phyloP scores from a whole-genome alignment of 2,113 vertebrate species.

The Polypterus bichir region DNA sequence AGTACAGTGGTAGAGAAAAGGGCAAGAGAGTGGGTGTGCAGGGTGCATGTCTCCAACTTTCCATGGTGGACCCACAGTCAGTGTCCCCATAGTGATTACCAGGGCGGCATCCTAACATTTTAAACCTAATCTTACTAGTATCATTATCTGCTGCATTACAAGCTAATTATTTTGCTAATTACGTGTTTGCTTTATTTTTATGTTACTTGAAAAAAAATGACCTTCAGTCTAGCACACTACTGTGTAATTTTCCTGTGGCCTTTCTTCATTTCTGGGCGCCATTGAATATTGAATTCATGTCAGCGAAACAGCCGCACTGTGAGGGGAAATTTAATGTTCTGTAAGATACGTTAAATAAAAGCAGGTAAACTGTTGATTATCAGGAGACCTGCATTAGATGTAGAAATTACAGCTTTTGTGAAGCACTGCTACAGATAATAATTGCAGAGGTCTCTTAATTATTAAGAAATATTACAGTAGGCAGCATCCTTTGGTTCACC shows the following conservation, averaged over 20 bases:
- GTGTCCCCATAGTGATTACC: no score
- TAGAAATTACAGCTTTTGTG: slow-evolving; percentile 4
- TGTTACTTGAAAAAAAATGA: slow-evolving; percentile 28
- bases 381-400: slow-evolving; percentile 2
- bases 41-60: no score
- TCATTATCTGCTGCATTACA: neutral
- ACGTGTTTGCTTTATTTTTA: slow-evolving; percentile 23
- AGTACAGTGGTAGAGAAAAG: no score
- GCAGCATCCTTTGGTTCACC: neutral
- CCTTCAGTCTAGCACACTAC: slow-evolving; percentile 24
- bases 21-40: no score
- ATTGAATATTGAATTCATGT: slow-evolving; percentile 5
- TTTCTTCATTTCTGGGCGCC: neutral
- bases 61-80: no score
- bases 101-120: no score
- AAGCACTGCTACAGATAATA: neutral
- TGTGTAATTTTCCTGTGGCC: slow-evolving; percentile 16
- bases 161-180: slow-evolving; percentile 28
- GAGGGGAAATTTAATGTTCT: neutral
- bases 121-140: no score
- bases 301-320: neutral
- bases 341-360: slow-evolving; percentile 1
- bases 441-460: neutral
- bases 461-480: slow-evolving; percentile 1
- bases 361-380: neutral